These are phyloP conservation scores for Venturia canescens DNA, from an alignment of 1,140 invertebrate species.

Conservation along the genomic window DNA sequence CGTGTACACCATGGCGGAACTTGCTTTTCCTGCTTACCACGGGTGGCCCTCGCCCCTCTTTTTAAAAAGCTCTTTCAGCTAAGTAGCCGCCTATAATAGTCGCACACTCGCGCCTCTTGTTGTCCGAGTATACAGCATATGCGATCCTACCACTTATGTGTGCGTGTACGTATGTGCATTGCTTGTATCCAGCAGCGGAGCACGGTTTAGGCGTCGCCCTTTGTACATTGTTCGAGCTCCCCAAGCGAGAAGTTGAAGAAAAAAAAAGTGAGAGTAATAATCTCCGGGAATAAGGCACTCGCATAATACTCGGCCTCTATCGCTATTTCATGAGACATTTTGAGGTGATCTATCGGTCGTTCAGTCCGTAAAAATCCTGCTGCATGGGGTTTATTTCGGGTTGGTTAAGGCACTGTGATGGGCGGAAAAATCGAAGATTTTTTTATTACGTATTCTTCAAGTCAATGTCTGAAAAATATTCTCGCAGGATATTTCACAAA, in stretches of 20 bases:
- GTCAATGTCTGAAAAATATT: no score
- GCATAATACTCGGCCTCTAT: not conserved
- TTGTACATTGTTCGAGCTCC: not conserved
- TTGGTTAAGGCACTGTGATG: no score
- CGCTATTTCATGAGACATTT: not conserved
- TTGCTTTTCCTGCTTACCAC: slow-evolving; percentile 73
- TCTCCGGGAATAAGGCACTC: not conserved
- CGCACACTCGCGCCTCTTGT: slow-evolving; percentile 49
- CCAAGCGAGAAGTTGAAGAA: not conserved
- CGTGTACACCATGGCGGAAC: slow-evolving; percentile 66
- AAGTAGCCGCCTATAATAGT: slow-evolving; percentile 68
- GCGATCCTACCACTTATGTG: not conserved
- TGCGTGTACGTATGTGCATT: not conserved
- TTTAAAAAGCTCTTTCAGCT: slow-evolving; percentile 72
- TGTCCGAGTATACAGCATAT: not conserved
- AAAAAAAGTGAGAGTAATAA: not conserved
- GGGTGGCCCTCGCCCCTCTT: slow-evolving; percentile 60
- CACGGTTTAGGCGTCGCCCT: not conserved
- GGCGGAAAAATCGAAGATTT: no score
- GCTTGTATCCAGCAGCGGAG: not conserved
- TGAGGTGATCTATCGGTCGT: no score
- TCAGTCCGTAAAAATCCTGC: no score
- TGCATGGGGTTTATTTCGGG: no score
- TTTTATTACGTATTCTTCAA: no score
- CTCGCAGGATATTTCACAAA: no score